Base-by-base conservation (phyloP, 1,140 invertebrate species). In the Macrobrachium rosenbergii region DNA sequence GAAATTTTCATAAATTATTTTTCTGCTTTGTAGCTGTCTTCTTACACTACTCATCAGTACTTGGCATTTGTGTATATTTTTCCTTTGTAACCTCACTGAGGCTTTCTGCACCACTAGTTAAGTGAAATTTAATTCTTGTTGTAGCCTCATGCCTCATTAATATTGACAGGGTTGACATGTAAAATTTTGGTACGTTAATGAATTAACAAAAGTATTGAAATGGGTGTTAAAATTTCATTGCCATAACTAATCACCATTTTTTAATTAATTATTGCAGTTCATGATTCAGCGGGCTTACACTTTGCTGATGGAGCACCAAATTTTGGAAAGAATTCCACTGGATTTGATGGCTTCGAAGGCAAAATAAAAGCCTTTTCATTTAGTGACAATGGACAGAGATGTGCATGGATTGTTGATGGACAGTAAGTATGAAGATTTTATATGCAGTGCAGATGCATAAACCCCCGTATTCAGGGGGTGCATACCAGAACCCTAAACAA, bases 221-320 rank as follows among this genome's bases (percentile, higher is more conserved):
- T 72, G 11, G 12, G 21, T 14, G 1, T 72, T 72, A 28, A 10
- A 12, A 72, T 7, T 72, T 5, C 17, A 37, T 72, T 72, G 8
- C 8, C 0, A n/a, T 72, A 23, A n/a, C 21, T 72, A 23, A 12
- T 28, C 37, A 72, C 10, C 17, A 72, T 21, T 72, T 72, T 6
- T 5, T 72, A 8, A 6, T 72, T 37, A 28, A 28, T 16, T 23
- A 17, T 28, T 72, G 5, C 69, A 72, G 69, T 72, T 72, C 69
- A 72, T 72, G 37, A 72, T 72, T 72, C 69, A 5, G 23, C 21
- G 0, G 69, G 69, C 21, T 28, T 72, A 14, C n/a, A 37, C n/a
- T 72, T 72, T 72, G 69, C 23, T n/a, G 69, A 72, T 23, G 69
- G 69, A 72, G 69, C 69, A 16, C 69, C 69, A 14, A 23, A 17